Percentiles rank a stretch among this genome's conserved stretches.
These are phyloP conservation scores for Spodoptera frugiperda DNA, from an alignment of 1,140 invertebrate species.

Conservation along the genomic window DNA sequence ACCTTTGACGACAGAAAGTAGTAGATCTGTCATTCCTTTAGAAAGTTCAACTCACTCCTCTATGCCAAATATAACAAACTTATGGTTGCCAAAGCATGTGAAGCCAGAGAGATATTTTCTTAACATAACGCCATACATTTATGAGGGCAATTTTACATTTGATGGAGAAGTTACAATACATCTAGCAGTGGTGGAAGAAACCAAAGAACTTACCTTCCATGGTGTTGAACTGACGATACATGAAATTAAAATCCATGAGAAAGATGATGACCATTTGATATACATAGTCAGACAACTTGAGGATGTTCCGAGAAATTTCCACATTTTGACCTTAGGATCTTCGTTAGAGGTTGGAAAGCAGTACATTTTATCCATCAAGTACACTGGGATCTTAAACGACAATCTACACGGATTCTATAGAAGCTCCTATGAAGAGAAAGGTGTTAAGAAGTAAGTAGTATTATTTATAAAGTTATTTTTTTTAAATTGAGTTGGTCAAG, in stretches of 20 bases:
- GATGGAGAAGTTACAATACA: slow-evolving; percentile 90
- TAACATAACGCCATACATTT: slow-evolving; percentile 90
- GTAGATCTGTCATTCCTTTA: slow-evolving; percentile 68
- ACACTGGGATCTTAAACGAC: slow-evolving; percentile 90
- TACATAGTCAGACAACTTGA: slow-evolving; percentile 81
- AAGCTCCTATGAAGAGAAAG: slow-evolving; percentile 91
- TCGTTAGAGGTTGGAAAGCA: slow-evolving; percentile 86
- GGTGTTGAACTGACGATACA: slow-evolving; percentile 89
- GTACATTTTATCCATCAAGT: slow-evolving; percentile 91
- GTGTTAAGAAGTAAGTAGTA: slow-evolving; percentile 88
- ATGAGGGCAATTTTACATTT: slow-evolving; percentile 92
- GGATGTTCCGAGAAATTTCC: slow-evolving; percentile 91
- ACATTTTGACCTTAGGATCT: slow-evolving; percentile 89
- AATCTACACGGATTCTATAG: slow-evolving; percentile 95
- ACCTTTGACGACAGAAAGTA: slow-evolving; percentile 73
- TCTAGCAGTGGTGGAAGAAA: slow-evolving; percentile 89
- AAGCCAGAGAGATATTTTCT: slow-evolving; percentile 90
- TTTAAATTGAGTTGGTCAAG: too few species aligned
- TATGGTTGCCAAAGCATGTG: slow-evolving; percentile 89
- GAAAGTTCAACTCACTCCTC: slow-evolving; percentile 61
- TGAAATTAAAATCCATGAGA: slow-evolving; percentile 82
- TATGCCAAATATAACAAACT: slow-evolving; percentile 63
- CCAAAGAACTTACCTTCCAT: slow-evolving; percentile 92
- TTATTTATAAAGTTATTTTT: too few species aligned
- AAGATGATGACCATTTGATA: slow-evolving; percentile 65